A percentile compares a stretch with the other conserved stretches of the same genome.
phyloP scores from a whole-genome alignment of 2,797 vertebrate genomes.

The Percopsis omiscomaycus region DNA sequence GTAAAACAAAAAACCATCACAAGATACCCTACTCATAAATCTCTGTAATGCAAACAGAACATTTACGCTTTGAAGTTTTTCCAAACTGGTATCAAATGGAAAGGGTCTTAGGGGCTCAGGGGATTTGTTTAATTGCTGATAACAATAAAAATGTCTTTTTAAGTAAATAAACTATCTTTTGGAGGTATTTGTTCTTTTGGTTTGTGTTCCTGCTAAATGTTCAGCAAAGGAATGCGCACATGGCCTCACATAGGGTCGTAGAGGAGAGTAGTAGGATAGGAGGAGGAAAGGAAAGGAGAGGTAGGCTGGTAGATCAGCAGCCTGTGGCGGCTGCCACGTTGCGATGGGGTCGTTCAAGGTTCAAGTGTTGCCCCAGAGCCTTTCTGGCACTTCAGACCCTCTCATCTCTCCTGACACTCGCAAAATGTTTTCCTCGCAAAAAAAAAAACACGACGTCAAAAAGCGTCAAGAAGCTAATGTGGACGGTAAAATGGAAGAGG shows the following conservation, averaged over 20 bases:
- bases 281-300: not conserved
- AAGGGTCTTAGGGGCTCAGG: constrained; percentile 18
- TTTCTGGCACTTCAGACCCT: not conserved
- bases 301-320: not conserved
- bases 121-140: constrained; percentile 62
- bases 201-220: no score
- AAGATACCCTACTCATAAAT: constrained; percentile 46
- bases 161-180: constrained; percentile 54
- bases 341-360: no score
- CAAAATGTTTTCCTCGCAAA: not conserved
- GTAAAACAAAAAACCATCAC: constrained; percentile 44
- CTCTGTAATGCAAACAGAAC: constrained; percentile 59
- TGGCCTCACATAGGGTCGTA: no score
- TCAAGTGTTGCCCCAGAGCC: not conserved
- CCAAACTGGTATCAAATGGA: constrained; percentile 36
- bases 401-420: not conserved
- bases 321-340: no score
- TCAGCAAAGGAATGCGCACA: no score
- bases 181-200: constrained; percentile 29
- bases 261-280: not conserved
- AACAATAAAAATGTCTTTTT: constrained; percentile 54
- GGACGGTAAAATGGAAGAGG: not conserved
- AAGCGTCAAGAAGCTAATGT: not conserved
- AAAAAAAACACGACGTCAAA: not conserved
- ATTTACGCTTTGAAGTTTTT: constrained; percentile 13